Evolutionary conservation across 2,797 vertebrate genomes (phyloP).

Genomic region (Lacerta agilis): DNA sequence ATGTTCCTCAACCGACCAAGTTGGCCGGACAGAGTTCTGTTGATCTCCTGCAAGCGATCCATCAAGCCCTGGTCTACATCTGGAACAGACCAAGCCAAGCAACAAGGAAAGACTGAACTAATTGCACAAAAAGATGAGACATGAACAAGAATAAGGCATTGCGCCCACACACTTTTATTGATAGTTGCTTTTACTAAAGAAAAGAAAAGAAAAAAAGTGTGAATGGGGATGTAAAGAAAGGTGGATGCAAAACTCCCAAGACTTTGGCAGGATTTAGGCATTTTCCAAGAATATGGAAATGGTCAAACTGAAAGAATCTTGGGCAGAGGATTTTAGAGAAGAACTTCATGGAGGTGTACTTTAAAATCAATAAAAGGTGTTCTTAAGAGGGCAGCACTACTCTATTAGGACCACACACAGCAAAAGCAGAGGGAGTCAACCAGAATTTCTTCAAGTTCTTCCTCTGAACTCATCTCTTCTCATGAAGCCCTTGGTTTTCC

Average conservation of each 20-base stretch:
- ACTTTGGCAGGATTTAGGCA: neutral
- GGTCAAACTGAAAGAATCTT: neutral
- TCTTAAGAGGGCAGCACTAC: neutral
- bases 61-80: conserved; percentile 90
- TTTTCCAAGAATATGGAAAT: neutral
- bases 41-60: conserved; percentile 89
- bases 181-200: neutral
- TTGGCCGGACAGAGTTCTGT: conserved; percentile 88
- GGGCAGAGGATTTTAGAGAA: neutral
- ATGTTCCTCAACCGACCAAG: conserved; percentile 93
- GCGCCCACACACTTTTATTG: rapidly evolving
- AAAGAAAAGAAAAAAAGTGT: too few species aligned
- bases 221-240: neutral
- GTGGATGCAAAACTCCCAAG: neutral
- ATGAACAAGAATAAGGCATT: conserved; percentile 9
- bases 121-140: conserved; percentile 14
- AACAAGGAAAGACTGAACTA: conserved; percentile 39
- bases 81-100: conserved; percentile 41
- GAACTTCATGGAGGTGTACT: neutral
- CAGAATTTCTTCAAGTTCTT: neutral
- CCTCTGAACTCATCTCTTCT: neutral
- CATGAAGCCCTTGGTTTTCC: neutral
- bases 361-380: neutral
- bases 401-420: too few species aligned
- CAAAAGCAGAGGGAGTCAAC: neutral